phyloP scores from a whole-genome alignment of 2,797 vertebrate genomes.

The Carcharodon carcharias region DNA sequence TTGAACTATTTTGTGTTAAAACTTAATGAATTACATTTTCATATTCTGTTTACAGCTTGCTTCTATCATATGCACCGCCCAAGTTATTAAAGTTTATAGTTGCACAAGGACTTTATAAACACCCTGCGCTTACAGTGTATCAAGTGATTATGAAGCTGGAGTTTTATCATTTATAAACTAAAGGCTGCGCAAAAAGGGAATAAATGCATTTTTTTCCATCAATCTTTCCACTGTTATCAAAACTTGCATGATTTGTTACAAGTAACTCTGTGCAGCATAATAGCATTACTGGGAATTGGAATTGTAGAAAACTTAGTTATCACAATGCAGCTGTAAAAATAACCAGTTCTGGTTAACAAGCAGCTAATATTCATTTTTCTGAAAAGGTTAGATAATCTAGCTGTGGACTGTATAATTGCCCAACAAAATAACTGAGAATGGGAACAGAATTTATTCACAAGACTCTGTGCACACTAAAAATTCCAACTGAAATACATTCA shows the following conservation, averaged over 20 bases:
- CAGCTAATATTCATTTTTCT: not conserved
- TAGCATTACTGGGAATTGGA: not conserved
- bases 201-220: not conserved
- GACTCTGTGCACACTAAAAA: not conserved
- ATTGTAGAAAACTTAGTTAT: not conserved
- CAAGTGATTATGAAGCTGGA: not conserved
- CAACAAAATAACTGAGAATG: not conserved
- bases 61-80: not conserved
- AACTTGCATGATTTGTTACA: not conserved
- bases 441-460: not conserved
- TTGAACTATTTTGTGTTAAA: not conserved
- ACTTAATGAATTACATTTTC: not conserved
- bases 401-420: not conserved
- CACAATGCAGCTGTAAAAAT: not conserved
- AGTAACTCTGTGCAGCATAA: constrained; percentile 1
- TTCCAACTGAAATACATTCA: not conserved
- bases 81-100: not conserved
- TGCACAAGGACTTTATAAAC: not conserved
- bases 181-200: not conserved
- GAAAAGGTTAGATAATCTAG: not conserved
- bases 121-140: not conserved
- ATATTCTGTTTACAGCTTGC: not conserved
- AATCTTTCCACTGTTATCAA: not conserved
- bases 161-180: not conserved
- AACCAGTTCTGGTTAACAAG: not conserved